Evolutionary conservation across 2,113 vertebrate genomes (phyloP), one percentile per base, ranked within the genome.

Genomic region (Thunnus thynnus): DNA sequence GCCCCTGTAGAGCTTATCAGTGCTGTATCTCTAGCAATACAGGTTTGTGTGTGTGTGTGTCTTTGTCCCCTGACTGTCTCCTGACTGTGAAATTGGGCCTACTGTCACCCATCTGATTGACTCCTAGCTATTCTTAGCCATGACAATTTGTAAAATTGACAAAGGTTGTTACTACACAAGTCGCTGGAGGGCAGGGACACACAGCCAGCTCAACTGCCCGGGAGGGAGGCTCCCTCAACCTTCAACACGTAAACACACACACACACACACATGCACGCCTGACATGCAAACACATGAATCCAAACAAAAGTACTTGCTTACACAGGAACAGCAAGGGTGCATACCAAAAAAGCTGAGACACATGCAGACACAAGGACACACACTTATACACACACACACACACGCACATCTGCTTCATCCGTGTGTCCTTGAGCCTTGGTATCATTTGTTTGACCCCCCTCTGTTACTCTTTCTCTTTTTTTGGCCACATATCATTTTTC

Each of bases 61-160:
- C 55, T 80, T 25, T 63, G 82, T 86, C 61, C 56, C 12, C 77
- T 32, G 47, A 77, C 71, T 58, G 20, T 68, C 62, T 72, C 58
- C 80, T 65, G 50, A 75, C 71, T 66, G 80, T 64, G 56, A 86
- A 92, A 80, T 83, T 63, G 56, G 71, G 18, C 61, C 41, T 25
- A 55, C 52, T 80, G 73, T 86, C 83, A 85, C 67, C 69, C 47
- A 55, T 84, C 86, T 89, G 86, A 93, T 86, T 88, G 90, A 90
- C 84, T 82, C 67, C 36, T 22, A 13, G 70, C 84, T 91, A 92
- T 91, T 89, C 78, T 91, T 88, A 89, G 80, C 80, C 10, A 18
- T 73, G 48, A 74, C 85, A 78, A 87, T 90, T 91, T 91, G 76
- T 91, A 84, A 86, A 84, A 89, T 88, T 87, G 85, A 89, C 77